Evolutionary conservation across 2,797 vertebrate genomes (phyloP).

Genomic region (Thalassophryne amazonica): DNA sequence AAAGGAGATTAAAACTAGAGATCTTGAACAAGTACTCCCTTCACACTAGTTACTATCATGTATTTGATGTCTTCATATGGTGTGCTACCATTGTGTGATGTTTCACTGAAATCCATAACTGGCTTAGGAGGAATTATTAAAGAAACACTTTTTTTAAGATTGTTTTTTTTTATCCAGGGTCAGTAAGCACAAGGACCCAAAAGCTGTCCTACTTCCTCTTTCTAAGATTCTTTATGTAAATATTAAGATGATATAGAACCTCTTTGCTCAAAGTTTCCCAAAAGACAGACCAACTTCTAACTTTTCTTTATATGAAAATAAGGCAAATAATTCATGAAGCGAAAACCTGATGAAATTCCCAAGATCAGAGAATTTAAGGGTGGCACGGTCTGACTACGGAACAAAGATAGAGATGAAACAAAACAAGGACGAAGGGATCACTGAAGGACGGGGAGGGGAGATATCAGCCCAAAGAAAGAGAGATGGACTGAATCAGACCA

Average conservation of each 20-base stretch:
- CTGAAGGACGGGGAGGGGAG: slow-evolving; percentile 57
- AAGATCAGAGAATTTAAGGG: slow-evolving; percentile 77
- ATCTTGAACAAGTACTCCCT: too few relatives aligned
- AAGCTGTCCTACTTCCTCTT: slow-evolving; percentile 11
- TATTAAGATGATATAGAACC: slow-evolving; percentile 48
- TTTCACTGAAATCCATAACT: too few relatives aligned
- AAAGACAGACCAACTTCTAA: slow-evolving; percentile 30
- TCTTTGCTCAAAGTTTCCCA: slow-evolving; percentile 57
- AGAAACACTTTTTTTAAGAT: background rate
- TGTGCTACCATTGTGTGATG: too few relatives aligned
- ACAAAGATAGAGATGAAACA: slow-evolving; percentile 62
- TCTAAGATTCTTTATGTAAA: slow-evolving; percentile 46
- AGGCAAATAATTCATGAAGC: slow-evolving; percentile 77
- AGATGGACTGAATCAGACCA: slow-evolving; percentile 72
- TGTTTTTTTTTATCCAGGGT: background rate
- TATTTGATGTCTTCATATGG: too few relatives aligned
- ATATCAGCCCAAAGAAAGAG: slow-evolving; percentile 58
- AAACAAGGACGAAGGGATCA: slow-evolving; percentile 59
- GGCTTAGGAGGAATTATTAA: background rate
- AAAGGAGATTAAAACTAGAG: too few relatives aligned
- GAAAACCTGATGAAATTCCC: slow-evolving; percentile 77
- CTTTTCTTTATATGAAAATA: slow-evolving; percentile 81
- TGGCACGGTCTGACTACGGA: slow-evolving; percentile 59
- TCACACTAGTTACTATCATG: too few relatives aligned
- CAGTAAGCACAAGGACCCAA: background rate